These are phyloP conservation scores for Pogonocherus hispidulus DNA, from an alignment of 2,888 invertebrate species.

Conservation along the genomic window DNA sequence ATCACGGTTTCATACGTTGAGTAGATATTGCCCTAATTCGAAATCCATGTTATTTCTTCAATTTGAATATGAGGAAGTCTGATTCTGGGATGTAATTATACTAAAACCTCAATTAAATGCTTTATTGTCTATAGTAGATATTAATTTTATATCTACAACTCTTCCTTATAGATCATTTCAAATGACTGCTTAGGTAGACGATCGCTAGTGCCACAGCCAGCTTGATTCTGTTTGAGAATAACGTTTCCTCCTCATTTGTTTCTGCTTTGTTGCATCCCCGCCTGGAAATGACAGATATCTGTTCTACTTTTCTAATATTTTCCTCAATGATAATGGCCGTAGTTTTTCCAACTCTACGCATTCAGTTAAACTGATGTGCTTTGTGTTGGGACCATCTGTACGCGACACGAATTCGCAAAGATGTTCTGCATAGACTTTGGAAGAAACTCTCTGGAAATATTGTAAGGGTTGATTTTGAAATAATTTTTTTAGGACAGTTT, in stretches of 20 bases:
- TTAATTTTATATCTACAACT: too few relatives aligned
- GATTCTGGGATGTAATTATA: too few relatives aligned
- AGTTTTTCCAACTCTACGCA: conserved; percentile 29
- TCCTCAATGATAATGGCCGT: conserved; percentile 25
- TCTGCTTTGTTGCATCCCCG: conserved; percentile 33
- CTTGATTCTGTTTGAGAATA: conserved; percentile 23
- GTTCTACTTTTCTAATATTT: conserved; percentile 28
- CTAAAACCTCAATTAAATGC: too few relatives aligned
- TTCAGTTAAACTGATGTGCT: conserved; percentile 32
- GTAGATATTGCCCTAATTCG: conserved; percentile 13
- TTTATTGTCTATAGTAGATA: too few relatives aligned
- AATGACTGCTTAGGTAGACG: too few relatives aligned
- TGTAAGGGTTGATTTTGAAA: too few relatives aligned
- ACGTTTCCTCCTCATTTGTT: conserved; percentile 37
- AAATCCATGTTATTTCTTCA: too few relatives aligned
- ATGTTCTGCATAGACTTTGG: not conserved
- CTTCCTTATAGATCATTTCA: too few relatives aligned
- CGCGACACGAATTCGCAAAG: conserved; percentile 10
- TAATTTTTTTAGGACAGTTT: too few relatives aligned
- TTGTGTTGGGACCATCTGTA: conserved; percentile 20
- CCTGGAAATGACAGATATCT: conserved; percentile 37
- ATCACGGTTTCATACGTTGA: conserved; percentile 18
- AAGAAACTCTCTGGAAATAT: not conserved
- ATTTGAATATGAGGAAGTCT: too few relatives aligned
- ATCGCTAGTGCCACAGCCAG: too few relatives aligned